Base-by-base conservation (phyloP, 2,113 vertebrate species). In the Cyprinus carpio region DNA sequence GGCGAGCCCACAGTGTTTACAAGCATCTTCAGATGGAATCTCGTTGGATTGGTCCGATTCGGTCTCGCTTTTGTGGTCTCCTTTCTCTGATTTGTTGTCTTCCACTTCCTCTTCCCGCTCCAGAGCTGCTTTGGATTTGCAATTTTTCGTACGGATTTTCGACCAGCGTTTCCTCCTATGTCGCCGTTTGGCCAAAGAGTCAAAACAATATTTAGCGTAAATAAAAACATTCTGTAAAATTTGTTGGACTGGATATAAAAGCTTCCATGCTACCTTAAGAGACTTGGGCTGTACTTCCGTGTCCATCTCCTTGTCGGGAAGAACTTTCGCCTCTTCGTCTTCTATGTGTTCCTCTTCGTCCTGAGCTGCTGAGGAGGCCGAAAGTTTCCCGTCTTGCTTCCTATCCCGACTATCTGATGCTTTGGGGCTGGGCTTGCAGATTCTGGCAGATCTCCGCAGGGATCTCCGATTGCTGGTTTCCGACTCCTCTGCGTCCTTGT, bases 1-100 rank as follows among this genome's bases (percentile, higher is more conserved):
- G 69, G 96, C 94, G 89, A 99, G 96, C 86, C 97, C 95, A 86
- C 98, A 99, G 90, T 98, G 98, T 89, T 96, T 97, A 94, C 98
- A 99, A 0, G 98, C 97, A 20, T 99, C 98, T 87, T 99, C 98
- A 0, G 95, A 91, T 56, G 88, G 91, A 20, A 90, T 91, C 83
- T 95, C 94, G 40, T 94, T 95, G 27, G 78, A 84, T 23, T 95
- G 93, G 25, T 93, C 90, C 0, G 95, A 94, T 86, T 96, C 96
- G 29, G 92, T 94, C 95, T 46, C 43, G 0, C 94, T 95, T 49
- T 93, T 94, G 90, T 84, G 91, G 84, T 87, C 93, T 27, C 81
- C 86, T 56, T 27, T 46, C 54, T 89, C 91, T n/a, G 85, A 71
- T 93, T 34, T 91, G 93, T 0, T 93, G 54, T 93, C 92, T 94